phyloP scores from a whole-genome alignment of 2,888 invertebrate species.

The Drosophila glabriapex region DNA sequence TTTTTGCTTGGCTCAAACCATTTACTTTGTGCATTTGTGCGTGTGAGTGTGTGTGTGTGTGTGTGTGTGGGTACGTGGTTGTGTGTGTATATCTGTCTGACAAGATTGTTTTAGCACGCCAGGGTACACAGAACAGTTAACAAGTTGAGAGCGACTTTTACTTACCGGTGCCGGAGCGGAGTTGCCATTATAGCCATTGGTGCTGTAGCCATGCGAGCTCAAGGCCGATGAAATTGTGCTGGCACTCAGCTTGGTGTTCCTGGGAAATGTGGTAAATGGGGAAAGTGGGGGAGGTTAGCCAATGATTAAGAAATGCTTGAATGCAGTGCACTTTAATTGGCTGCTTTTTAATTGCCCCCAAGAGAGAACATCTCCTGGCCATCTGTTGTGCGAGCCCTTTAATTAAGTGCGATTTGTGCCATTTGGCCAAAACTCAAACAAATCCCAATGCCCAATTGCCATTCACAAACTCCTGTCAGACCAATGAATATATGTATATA shows the following conservation, averaged over 20 bases:
- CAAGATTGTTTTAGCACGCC: slow-evolving; percentile 60
- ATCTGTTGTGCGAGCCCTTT: slow-evolving; percentile 33
- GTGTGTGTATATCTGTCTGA: slow-evolving; percentile 46
- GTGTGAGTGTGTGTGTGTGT: slow-evolving; percentile 21
- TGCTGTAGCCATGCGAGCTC: slow-evolving; percentile 85
- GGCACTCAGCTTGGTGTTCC: slow-evolving; percentile 90
- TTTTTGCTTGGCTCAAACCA: slow-evolving; percentile 26
- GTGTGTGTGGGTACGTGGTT: slow-evolving; percentile 23
- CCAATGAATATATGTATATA: slow-evolving; percentile 10
- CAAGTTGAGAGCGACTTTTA: slow-evolving; percentile 27
- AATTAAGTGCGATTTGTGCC: slow-evolving; percentile 71
- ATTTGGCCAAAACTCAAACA: slow-evolving; percentile 59
- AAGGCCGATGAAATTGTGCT: slow-evolving; percentile 92
- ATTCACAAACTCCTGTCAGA: slow-evolving; percentile 7
- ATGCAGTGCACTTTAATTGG: slow-evolving; percentile 28
- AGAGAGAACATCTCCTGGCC: neutral
- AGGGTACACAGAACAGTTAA: slow-evolving; percentile 39
- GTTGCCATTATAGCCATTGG: slow-evolving; percentile 81
- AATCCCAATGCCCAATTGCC: slow-evolving; percentile 63
- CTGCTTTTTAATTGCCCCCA: slow-evolving; percentile 1
- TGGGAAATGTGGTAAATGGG: slow-evolving; percentile 73
- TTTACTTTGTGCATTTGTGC: slow-evolving; percentile 37
- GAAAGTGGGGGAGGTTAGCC: slow-evolving; percentile 2
- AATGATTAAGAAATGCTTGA: slow-evolving; percentile 23
- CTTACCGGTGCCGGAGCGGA: slow-evolving; percentile 83